phyloP scores from a whole-genome alignment of 1,140 invertebrate genomes.

The Elymnias hypermnestra region DNA sequence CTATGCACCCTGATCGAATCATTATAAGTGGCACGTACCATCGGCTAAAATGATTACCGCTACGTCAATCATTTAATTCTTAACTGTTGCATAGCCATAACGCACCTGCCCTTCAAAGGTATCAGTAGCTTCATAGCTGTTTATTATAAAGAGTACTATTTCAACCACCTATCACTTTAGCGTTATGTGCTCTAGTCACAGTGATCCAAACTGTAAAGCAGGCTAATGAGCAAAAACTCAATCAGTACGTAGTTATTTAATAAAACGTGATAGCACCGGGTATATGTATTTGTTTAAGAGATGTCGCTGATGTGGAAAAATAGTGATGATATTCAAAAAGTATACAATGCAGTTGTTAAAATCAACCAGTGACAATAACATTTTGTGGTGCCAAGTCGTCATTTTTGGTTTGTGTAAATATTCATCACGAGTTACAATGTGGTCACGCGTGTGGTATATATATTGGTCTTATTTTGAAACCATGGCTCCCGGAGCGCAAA shows the following conservation, averaged over 20 bases:
- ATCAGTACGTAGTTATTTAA: no score
- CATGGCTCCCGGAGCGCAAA: conserved; percentile 37
- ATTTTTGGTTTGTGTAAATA: no score
- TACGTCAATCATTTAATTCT: conserved; percentile 25
- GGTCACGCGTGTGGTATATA: conserved; percentile 37
- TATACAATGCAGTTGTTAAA: no score
- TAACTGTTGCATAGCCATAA: conserved; percentile 29
- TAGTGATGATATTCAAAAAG: no score
- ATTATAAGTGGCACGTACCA: conserved; percentile 33
- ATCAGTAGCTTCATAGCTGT: conserved; percentile 18
- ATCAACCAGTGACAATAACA: no score
- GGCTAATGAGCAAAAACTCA: conserved; percentile 1
- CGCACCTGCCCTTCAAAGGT: conserved; percentile 33
- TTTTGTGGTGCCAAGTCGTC: no score
- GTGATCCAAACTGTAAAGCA: conserved; percentile 7
- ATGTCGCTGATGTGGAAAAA: no score
- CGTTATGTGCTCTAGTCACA: background rate
- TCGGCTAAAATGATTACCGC: conserved; percentile 27
- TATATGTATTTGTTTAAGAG: no score
- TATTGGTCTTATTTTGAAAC: conserved; percentile 53
- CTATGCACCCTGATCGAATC: conserved; percentile 14
- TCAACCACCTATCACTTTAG: background rate
- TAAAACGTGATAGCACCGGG: no score
- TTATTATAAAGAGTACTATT: conserved; percentile 4
- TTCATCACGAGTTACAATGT: background rate